Percentiles rank a stretch among this genome's conserved stretches.
Evolutionary conservation across 53 echinoderm and acorn worm genomes (phyloP).

Genomic region (Holothuria scabra): DNA sequence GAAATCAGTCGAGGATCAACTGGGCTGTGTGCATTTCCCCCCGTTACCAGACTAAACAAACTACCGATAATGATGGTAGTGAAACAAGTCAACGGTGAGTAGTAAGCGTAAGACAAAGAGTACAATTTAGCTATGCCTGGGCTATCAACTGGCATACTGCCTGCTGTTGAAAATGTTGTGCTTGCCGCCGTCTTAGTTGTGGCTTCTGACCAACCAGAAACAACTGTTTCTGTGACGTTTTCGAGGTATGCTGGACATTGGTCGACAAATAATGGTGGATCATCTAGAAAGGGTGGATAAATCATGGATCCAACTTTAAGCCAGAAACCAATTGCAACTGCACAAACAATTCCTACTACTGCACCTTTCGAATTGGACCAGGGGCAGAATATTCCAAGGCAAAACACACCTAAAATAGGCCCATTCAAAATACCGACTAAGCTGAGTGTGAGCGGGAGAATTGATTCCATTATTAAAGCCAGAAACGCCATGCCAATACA

Average conservation of each 20-base stretch:
- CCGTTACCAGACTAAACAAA: slow-evolving; percentile 66
- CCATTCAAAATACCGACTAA: slow-evolving; percentile 30
- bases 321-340: slow-evolving; percentile 11
- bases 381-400: slow-evolving; percentile 1
- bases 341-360: not conserved
- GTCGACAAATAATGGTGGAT: slow-evolving; percentile 19
- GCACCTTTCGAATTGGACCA: slow-evolving; percentile 32
- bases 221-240: not conserved
- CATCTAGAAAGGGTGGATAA: slow-evolving; percentile 26
- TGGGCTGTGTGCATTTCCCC: not conserved
- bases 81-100: slow-evolving; percentile 63
- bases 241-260: not conserved
- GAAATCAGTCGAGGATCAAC: not conserved
- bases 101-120: slow-evolving; percentile 68
- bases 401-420: slow-evolving; percentile 25
- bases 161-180: not conserved
- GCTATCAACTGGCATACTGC: not conserved
- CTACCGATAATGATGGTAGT: slow-evolving; percentile 60
- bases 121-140: slow-evolving; percentile 64
- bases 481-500: slow-evolving; percentile 30
- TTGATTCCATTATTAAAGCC: not conserved
- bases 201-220: not conserved
- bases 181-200: no score
- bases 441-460: slow-evolving; percentile 18
- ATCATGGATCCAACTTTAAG: slow-evolving; percentile 14